Base-by-base conservation (phyloP, 2,888 invertebrate species). In the Drosophila acutilabella region DNA sequence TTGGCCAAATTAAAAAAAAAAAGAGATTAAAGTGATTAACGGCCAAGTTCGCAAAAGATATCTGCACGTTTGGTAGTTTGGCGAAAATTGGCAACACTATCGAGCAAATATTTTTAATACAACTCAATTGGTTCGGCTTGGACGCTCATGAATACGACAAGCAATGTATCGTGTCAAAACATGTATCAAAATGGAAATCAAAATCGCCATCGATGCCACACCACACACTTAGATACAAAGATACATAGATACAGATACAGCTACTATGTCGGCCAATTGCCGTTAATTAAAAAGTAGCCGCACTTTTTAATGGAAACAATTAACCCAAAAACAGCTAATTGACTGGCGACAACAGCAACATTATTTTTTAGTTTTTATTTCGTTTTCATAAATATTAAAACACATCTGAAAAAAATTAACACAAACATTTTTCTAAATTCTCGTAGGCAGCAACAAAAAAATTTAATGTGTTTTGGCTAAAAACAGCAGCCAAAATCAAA, bases 281-380 rank as follows among this genome's bases (percentile, higher is more conserved):
- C 56, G 72, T 81, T 87, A 88, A 87, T 86, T 85, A 88, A 89
- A 87, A 87, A 88, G 88, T 81, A 77, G 81, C 77, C 74, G 70
- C 80, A 67, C 86, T 88, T 88, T 82, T 85, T 85, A 86, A 89
- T 89, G 74, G 81, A 87, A 87, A 87, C 87, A 89, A 87, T 89
- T 87, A 89, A 87, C 89, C 89, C 80, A 84, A 86, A 89, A 88
- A 78, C 65, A 68, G 73, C 26, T 88, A 84, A 85, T 87, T 86
- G 83, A 77, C 70, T 79, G 83, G 62, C 77, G 60, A 74, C 71
- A 69, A 57, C 71, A 69, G 52, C 65, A 69, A 65, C 56, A 80
- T 52, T 47, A 1, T 47, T 45, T 14, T 18, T 33, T 44, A 13
- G 3, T 36, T 36, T 36, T 36, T 36, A 36, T 54, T 13, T 14